Conservation (phyloP, 2,797 vertebrate genomes). For the Acomys russatus region DNA sequence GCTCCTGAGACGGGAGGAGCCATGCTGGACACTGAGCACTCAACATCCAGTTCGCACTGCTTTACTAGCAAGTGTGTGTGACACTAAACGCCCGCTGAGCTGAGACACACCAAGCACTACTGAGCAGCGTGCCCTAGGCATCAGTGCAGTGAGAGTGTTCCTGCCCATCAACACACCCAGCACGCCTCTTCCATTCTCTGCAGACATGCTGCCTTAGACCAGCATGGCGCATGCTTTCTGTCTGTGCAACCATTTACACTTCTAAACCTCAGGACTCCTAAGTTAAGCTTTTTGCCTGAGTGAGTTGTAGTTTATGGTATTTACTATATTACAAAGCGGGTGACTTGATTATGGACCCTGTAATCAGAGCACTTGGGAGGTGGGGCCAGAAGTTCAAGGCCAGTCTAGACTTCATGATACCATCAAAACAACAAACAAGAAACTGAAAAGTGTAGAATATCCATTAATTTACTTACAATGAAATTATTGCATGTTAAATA, state of each 20-base stretch:
- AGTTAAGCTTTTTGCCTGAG: constrained; percentile 12
- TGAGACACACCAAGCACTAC: constrained; percentile 87
- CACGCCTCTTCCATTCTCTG: constrained; percentile 78
- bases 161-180: constrained; percentile 82
- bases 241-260: constrained; percentile 30
- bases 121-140: constrained; percentile 74
- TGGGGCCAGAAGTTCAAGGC: neutral
- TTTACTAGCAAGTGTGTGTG: constrained; percentile 82
- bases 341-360: neutral
- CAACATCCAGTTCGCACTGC: constrained; percentile 83
- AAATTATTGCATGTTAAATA: neutral
- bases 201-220: constrained; percentile 74
- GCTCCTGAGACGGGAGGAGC: constrained; percentile 42
- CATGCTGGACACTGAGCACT: constrained; percentile 70
- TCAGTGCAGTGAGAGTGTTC: constrained; percentile 86
- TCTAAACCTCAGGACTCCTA: neutral
- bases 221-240: constrained; percentile 10
- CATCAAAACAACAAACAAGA: neutral
- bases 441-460: neutral
- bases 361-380: neutral
- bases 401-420: neutral
- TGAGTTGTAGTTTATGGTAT: neutral
- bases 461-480: constrained; percentile 42
- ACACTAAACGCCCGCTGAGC: constrained; percentile 83
- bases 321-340: constrained; percentile 34